Evolutionary conservation across 2,113 vertebrate genomes (phyloP).

Genomic region (Rallus limicola): DNA sequence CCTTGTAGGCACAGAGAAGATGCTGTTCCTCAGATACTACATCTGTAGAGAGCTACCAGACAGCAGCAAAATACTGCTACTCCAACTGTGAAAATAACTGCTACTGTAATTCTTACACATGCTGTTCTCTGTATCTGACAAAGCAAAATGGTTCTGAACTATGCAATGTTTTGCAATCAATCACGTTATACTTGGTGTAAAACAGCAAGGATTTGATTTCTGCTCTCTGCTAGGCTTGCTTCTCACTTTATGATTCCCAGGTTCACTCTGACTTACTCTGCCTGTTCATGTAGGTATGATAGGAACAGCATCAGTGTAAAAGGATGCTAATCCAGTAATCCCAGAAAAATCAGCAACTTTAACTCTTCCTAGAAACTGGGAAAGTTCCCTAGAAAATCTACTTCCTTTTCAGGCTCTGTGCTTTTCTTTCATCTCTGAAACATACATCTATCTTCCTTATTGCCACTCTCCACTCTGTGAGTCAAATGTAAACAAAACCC

Average conservation of each 20-base stretch:
- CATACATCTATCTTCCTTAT: not conserved
- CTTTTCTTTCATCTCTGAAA: not conserved
- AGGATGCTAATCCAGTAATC: not conserved
- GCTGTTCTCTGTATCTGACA: not conserved
- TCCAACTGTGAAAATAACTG: not conserved
- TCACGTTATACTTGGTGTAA: not conserved
- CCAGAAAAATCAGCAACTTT: not conserved
- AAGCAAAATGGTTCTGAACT: not conserved
- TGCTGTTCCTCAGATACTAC: not conserved
- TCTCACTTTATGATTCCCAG: not conserved
- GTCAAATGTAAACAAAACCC: conserved; percentile 28
- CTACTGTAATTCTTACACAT: not conserved
- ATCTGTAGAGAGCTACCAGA: not conserved
- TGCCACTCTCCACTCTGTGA: not conserved
- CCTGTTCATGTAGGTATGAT: not conserved
- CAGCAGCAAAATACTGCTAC: not conserved
- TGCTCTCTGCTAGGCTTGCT: not conserved
- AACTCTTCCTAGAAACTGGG: not conserved
- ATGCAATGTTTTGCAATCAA: not conserved
- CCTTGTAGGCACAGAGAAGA: not conserved
- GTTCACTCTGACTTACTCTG: not conserved
- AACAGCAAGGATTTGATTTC: not conserved
- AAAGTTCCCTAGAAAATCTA: not conserved
- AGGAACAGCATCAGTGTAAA: not conserved
- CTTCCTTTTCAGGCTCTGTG: not conserved